A percentile compares a stretch with the other conserved stretches of the same genome.
Evolutionary conservation across 1,140 invertebrate species (phyloP).

Genomic region (Drosophila pruinosa): DNA sequence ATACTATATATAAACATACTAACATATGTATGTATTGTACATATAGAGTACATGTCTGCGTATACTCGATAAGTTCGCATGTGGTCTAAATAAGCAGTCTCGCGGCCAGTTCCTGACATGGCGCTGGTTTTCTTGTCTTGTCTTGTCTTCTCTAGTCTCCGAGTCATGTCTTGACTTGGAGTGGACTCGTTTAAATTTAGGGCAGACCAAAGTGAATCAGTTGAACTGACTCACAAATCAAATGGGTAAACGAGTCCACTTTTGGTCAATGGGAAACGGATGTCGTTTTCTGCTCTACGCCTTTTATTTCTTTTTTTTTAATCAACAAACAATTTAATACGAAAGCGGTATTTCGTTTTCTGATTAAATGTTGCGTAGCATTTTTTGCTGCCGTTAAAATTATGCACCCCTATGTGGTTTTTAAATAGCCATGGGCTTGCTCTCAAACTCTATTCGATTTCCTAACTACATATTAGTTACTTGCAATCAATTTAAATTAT

Average conservation of each 20-base stretch:
- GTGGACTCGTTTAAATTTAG: conserved; percentile 57
- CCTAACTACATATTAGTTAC: background rate
- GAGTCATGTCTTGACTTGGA: conserved; percentile 10
- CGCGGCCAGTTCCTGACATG: conserved; percentile 42
- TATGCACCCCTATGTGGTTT: background rate
- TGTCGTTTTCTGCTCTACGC: conserved; percentile 38
- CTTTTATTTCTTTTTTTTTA: conserved; percentile 5
- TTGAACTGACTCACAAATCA: conserved; percentile 44
- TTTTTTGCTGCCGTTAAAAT: background rate
- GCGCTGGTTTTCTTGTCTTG: conserved; percentile 18
- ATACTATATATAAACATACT: too few species aligned
- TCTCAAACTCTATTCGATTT: background rate
- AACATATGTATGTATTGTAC: too few species aligned
- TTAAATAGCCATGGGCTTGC: background rate
- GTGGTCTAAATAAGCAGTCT: conserved; percentile 26
- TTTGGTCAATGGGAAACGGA: conserved; percentile 54
- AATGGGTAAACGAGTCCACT: conserved; percentile 40
- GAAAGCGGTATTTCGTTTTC: background rate
- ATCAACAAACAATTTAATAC: conserved; percentile 24
- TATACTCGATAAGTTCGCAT: conserved; percentile 12
- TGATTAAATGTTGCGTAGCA: conserved; percentile 9
- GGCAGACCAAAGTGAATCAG: conserved; percentile 54
- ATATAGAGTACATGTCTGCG: background rate
- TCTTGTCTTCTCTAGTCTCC: conserved; percentile 1
- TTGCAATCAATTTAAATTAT: background rate